phyloP scores from a whole-genome alignment of 2,888 invertebrate species.

The Platycheirus albimanus region DNA sequence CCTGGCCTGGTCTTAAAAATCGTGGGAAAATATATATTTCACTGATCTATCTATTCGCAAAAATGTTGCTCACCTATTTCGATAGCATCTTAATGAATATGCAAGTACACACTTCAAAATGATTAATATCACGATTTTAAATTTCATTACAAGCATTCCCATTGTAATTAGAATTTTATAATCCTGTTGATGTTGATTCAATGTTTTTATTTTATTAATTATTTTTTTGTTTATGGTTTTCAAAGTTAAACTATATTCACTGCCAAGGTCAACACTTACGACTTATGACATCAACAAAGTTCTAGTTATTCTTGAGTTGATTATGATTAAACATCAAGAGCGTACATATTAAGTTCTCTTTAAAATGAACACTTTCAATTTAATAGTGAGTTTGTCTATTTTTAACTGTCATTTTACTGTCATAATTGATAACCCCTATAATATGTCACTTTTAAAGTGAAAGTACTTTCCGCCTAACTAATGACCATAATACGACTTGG shows the following conservation, averaged over 20 bases:
- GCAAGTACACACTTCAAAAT: slow-evolving; percentile 2
- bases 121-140: slow-evolving; percentile 58
- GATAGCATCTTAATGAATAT: slow-evolving; percentile 47
- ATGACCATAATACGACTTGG: slow-evolving; percentile 4
- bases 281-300: too few relatives aligned
- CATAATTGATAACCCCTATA: slow-evolving; percentile 10
- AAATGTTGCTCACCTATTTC: slow-evolving; percentile 46
- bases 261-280: slow-evolving; percentile 47
- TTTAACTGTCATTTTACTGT: slow-evolving; percentile 3
- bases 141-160: slow-evolving; percentile 43
- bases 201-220: slow-evolving; percentile 20
- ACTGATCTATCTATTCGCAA: neutral
- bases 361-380: too few relatives aligned
- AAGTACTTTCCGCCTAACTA: slow-evolving; percentile 29
- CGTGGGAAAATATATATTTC: slow-evolving; percentile 48
- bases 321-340: too few relatives aligned
- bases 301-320: too few relatives aligned
- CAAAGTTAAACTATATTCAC: slow-evolving; percentile 31
- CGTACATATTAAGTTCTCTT: too few relatives aligned
- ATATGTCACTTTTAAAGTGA: slow-evolving; percentile 41
- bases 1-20: slow-evolving; percentile 6
- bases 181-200: slow-evolving; percentile 23
- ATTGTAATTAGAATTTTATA: slow-evolving; percentile 34
- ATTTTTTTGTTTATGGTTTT: slow-evolving; percentile 2
- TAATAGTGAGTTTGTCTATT: neutral